Conservation (phyloP, 2,888 invertebrate genomes). For the Eugnorisma glareosa region DNA sequence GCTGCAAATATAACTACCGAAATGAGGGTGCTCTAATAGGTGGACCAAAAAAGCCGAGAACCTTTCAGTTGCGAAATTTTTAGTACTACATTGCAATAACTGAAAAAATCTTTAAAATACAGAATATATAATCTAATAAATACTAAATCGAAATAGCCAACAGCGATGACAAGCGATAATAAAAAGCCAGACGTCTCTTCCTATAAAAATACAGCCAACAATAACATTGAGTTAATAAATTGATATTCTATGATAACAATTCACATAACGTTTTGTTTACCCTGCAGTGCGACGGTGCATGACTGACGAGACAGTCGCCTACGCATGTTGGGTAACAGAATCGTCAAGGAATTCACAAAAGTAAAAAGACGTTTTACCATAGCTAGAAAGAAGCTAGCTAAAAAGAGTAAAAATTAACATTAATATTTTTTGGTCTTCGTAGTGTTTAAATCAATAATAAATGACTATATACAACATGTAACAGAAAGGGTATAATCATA, state of each 20-base stretch:
- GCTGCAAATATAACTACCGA: too few species aligned
- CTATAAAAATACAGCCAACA: slow-evolving; percentile 11
- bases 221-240: slow-evolving; percentile 44
- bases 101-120: background rate
- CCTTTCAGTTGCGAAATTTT: background rate
- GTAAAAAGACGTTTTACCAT: too few species aligned
- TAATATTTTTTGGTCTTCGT: too few species aligned
- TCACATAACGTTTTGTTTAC: slow-evolving; percentile 23
- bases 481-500: too few species aligned
- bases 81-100: background rate
- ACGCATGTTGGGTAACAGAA: slow-evolving; percentile 21
- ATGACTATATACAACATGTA: too few species aligned
- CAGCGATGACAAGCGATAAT: background rate
- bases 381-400: too few species aligned
- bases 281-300: slow-evolving; percentile 12
- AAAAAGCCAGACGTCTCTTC: background rate
- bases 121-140: background rate
- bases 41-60: background rate
- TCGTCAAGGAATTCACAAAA: background rate
- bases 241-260: slow-evolving; percentile 22
- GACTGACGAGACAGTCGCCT: slow-evolving; percentile 36
- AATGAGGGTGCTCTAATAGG: too few species aligned
- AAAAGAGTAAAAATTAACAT: too few species aligned
- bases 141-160: background rate
- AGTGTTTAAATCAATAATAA: too few species aligned